Evolutionary conservation across 2,888 invertebrate genomes (phyloP).

Genomic region (Drosophila seclusa): DNA sequence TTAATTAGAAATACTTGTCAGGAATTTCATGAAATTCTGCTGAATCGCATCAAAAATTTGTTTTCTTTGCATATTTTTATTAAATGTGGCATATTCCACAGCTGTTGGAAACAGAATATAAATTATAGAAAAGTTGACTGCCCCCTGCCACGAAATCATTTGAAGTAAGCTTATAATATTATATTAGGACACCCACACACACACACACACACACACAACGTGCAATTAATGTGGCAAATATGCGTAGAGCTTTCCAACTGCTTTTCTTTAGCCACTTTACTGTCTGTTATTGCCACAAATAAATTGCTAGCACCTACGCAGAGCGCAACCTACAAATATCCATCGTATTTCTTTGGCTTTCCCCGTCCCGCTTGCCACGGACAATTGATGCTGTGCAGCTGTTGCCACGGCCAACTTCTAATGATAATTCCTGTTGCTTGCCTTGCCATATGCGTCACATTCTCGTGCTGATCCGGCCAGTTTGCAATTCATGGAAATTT

Average conservation of each 20-base stretch:
- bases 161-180: constrained; percentile 32
- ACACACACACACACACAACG: constrained; percentile 14
- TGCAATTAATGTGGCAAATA: constrained; percentile 69
- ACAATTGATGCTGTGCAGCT: constrained; percentile 73
- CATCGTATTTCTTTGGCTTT: not conserved
- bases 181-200: constrained; percentile 6
- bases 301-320: constrained; percentile 52
- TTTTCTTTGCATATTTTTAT: not conserved
- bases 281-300: constrained; percentile 74
- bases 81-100: not conserved
- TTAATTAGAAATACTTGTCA: not conserved
- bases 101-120: constrained; percentile 16
- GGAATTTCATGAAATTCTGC: not conserved
- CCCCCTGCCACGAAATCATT: constrained; percentile 7
- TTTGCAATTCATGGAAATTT: constrained; percentile 59
- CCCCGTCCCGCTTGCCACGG: not conserved
- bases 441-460: constrained; percentile 55
- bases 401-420: constrained; percentile 73
- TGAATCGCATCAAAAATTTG: not conserved
- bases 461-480: constrained; percentile 25
- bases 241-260: constrained; percentile 60
- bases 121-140: constrained; percentile 24
- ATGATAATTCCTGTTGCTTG: constrained; percentile 64
- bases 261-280: constrained; percentile 61
- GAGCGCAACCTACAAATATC: constrained; percentile 6